phyloP scores from a whole-genome alignment of 2,113 vertebrate species.

The Nannospalax galili region DNA sequence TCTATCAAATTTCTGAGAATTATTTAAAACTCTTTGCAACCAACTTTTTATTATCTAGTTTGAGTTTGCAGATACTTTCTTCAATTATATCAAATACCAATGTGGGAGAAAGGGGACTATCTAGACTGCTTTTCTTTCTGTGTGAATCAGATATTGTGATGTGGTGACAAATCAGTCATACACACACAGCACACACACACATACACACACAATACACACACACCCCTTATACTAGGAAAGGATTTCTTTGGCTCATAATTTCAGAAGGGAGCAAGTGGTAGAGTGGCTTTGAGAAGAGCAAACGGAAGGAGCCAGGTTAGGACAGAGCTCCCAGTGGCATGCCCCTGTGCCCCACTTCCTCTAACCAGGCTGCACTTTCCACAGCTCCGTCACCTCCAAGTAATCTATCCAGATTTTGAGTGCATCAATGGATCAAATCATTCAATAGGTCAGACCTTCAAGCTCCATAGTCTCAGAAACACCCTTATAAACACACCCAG shows the following conservation, averaged over 20 bases:
- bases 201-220: neutral
- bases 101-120: constrained; percentile 72
- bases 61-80: constrained; percentile 63
- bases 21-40: constrained; percentile 73
- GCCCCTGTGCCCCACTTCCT: neutral
- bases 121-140: constrained; percentile 52
- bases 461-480: neutral
- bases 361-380: neutral
- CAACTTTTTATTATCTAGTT: constrained; percentile 73
- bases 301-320: neutral
- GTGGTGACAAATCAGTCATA: neutral
- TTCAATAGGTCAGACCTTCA: neutral
- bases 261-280: too few species aligned
- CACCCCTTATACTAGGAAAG: neutral
- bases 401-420: neutral
- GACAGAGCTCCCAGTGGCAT: too few species aligned
- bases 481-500: too few species aligned
- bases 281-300: neutral
- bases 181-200: neutral
- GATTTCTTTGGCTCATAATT: neutral
- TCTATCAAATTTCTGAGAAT: constrained; percentile 74
- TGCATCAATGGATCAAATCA: neutral
- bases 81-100: constrained; percentile 69
- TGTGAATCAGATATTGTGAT: neutral
- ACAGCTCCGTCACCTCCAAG: too few species aligned